phyloP scores from a whole-genome alignment of 2,797 vertebrate genomes.

The Acanthis flammea region DNA sequence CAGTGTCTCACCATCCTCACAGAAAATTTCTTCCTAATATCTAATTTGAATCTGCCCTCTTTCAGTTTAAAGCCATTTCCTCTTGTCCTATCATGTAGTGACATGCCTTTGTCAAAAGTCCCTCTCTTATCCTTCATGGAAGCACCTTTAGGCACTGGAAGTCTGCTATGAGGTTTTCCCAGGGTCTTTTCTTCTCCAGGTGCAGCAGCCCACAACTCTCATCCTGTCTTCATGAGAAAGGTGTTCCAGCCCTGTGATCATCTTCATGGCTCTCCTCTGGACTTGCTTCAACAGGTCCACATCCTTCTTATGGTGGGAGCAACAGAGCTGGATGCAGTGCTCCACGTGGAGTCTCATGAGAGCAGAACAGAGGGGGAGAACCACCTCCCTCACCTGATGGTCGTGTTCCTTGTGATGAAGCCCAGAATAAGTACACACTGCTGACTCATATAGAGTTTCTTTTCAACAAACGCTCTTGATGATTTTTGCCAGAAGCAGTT shows the following conservation, averaged over 20 bases:
- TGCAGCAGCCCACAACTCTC: neutral
- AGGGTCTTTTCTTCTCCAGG: neutral
- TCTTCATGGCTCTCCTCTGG: neutral
- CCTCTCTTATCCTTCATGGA: neutral
- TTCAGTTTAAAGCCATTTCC: neutral
- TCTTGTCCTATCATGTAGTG: neutral
- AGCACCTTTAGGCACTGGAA: neutral
- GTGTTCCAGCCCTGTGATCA: neutral
- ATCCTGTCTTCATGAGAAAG: neutral
- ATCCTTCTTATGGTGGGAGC: neutral
- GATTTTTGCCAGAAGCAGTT: neutral
- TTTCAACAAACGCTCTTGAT: neutral
- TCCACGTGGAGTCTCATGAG: too few relatives aligned
- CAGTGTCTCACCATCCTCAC: neutral
- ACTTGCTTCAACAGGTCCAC: neutral
- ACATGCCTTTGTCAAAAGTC: neutral
- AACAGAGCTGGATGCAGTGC: neutral
- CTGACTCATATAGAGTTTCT: neutral
- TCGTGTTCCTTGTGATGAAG: neutral
- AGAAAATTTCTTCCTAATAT: neutral
- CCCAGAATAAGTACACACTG: neutral
- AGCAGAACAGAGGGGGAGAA: neutral
- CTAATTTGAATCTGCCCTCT: neutral
- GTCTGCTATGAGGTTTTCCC: neutral
- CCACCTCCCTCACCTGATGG: neutral